A percentile compares a stretch with the other conserved stretches of the same genome.
Conservation (phyloP, 2,113 vertebrate genomes). For the Phaetusa simplex region DNA sequence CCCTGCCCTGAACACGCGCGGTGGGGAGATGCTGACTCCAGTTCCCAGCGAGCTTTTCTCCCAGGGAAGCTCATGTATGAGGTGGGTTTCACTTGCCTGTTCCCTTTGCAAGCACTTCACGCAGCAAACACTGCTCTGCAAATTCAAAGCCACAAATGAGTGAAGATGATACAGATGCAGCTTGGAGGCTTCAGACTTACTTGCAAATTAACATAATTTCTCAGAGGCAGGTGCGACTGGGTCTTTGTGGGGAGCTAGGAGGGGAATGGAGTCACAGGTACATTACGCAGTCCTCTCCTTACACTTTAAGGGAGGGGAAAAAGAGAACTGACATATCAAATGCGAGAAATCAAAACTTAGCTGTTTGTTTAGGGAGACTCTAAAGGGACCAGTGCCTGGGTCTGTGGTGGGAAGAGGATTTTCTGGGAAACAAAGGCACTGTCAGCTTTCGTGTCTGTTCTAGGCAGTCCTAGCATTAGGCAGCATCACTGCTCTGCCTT, state of each 20-base stretch:
- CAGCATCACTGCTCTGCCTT: not conserved
- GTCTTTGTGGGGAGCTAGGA: not conserved
- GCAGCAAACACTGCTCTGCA: not conserved
- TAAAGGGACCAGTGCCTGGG: not conserved
- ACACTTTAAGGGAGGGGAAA: not conserved
- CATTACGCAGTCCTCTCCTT: not conserved
- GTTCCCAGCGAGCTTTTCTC: not conserved
- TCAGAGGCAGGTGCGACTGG: not conserved
- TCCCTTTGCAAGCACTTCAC: not conserved
- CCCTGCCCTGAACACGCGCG: fast-evolving
- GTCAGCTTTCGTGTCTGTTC: not conserved
- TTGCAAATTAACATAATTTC: not conserved
- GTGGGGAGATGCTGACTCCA: not conserved
- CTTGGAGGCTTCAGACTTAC: not conserved
- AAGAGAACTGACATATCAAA: not conserved
- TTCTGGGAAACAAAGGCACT: not conserved
- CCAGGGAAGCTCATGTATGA: not conserved
- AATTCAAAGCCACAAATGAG: not conserved
- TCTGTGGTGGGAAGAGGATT: not conserved
- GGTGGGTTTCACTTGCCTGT: fast-evolving
- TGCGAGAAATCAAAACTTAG: not conserved
- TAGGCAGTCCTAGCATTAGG: not conserved
- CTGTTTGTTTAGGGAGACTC: not conserved
- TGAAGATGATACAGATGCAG: not conserved
- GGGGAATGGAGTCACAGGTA: not conserved